Evolutionary conservation across 2,797 vertebrate genomes (phyloP), one percentile per base, ranked within the genome.

Genomic region (Argentina silus): DNA sequence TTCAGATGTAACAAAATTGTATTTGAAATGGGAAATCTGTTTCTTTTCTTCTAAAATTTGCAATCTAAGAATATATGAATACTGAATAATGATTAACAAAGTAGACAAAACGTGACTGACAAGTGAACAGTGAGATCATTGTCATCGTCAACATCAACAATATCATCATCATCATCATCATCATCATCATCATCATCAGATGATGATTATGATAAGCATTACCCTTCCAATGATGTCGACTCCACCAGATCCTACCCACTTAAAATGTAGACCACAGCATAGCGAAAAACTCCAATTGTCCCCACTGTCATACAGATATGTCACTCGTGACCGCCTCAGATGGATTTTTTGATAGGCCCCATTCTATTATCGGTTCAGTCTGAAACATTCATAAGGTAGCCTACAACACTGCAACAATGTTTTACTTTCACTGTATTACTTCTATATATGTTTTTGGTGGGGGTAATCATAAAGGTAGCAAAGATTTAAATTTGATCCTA

Each of bases 401-500:
- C 14, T n/a, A n/a, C 14, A 9, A 50, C 21, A 51, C 6, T 23
- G 50, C 71, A 55, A 55, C 59, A 50, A 69, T 51, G 67, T 72
- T 60, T 63, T 67, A 69, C 67, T 68, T 68, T 47, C 9, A 72
- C 65, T 55, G 50, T 73, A 70, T 17, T 0, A 15, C 64, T 23
- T 27, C 45, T 50, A 10, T 51, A 15, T 23, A 66, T 17, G 67
- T 19, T 44, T 89, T 85, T 70, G 67, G 77, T 82, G 72, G 81
- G 75, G 67, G 82, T 78, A 57, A 76, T 78, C 74, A 81, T 67
- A 78, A 86, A 81, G 62, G 76, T 71, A 79, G 82, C 56, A 80
- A 4, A 80, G 67, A 90, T 86, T 80, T 62, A 86, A 85, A 90
- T 82, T 73, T 72, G 80, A 78, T 86, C 76, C 75, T 62, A 76